Evolutionary conservation across 2,113 vertebrate genomes (phyloP), one percentile per base, ranked within the genome.

Genomic region (Silurus glanis): DNA sequence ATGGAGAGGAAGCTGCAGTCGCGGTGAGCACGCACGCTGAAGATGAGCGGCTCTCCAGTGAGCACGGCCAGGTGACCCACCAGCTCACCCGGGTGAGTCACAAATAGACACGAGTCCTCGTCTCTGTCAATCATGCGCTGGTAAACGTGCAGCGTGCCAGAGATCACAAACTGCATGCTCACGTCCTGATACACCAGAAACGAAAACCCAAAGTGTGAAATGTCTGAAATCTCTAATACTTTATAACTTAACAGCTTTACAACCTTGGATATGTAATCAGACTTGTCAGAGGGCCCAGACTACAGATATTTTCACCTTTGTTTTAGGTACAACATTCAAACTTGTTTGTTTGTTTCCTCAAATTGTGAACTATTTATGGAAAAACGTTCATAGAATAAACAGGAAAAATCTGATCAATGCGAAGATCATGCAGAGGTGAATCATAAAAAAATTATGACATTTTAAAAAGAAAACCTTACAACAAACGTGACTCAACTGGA

Each of bases 21-120:
- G 1, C 96, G 93, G 51, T 97, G 97, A 76, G 97, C 97, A 67
- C 94, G 95, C 81, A 99, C 96, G 71, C 95, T 97, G 93, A 98
- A 99, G 93, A 98, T 98, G 0, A 99, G 96, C 0, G 98, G 97
- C 53, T 99, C 97, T 0, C 98, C 98, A 0, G 98, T 99, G 64
- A 99, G 96, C 28, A 98, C 98, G 0, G 97, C 97, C 0, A 99
- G 94, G 91, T 98, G 98, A 1, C 98, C 98, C 49, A 98, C 97
- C 75, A 99, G 92, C 90, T 99, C 98, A 1, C 98, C 97, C 0
- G 97, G 97, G 67, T 96, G 97, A 5, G 97, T 94, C 16, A 97
- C 93, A 67, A 99, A 99, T 6, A 99, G 95, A 83, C 96, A 96
- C 6, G 93, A 95, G 88, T 99, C 97, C 67, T 99, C 96, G 88